These are phyloP conservation scores for Melanocharis versteri DNA, from an alignment of 2,113 vertebrate species.

Conservation along the genomic window DNA sequence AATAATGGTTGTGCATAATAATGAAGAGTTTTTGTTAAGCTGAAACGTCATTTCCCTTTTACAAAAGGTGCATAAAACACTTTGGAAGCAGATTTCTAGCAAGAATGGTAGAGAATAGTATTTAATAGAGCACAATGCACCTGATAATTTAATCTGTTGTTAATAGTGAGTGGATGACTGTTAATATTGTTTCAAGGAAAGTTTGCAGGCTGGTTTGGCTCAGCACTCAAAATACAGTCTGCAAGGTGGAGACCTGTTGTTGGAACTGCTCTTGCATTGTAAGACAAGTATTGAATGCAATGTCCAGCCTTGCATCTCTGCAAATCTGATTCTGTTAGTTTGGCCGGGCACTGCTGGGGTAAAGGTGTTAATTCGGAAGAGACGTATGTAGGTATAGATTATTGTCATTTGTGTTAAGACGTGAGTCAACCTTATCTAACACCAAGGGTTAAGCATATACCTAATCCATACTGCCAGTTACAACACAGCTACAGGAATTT, in stretches of 20 bases:
- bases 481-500: neutral
- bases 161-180: neutral
- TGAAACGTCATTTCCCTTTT: constrained; percentile 1
- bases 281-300: neutral
- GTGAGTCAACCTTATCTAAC: neutral
- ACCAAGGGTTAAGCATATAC: neutral
- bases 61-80: constrained; percentile 7
- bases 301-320: neutral
- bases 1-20: neutral
- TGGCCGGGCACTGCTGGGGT: neutral
- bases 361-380: neutral
- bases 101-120: neutral
- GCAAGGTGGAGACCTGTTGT: neutral
- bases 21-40: constrained; percentile 11
- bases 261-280: neutral
- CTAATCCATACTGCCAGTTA: neutral
- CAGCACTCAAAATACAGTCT: neutral
- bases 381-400: neutral
- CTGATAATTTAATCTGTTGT: neutral
- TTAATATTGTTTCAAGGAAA: neutral
- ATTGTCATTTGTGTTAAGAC: neutral
- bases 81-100: constrained; percentile 38
- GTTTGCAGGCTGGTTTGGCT: neutral
- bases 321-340: neutral
- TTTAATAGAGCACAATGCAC: neutral